Conservation (phyloP, 2,888 invertebrate species). For the Cristatella mucedo region DNA sequence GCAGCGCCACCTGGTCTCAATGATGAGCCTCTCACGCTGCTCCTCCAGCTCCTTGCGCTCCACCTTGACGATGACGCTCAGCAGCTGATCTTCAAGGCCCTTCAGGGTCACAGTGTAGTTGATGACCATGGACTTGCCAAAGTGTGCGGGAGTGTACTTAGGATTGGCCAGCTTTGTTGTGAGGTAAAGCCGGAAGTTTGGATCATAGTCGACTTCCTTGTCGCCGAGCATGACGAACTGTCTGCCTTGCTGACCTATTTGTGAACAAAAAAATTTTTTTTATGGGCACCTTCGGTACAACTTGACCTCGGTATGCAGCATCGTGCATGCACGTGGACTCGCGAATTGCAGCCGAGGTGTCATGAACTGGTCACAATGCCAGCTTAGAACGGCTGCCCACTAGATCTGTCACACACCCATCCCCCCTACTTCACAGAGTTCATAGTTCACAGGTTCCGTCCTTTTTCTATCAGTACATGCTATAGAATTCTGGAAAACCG, state of each 20-base stretch:
- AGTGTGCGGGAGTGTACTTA: slow-evolving; percentile 65
- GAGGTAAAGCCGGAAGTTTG: slow-evolving; percentile 68
- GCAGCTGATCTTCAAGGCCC: slow-evolving; percentile 74
- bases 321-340: too few relatives aligned
- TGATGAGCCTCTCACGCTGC: slow-evolving; percentile 62
- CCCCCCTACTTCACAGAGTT: too few relatives aligned
- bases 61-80: slow-evolving; percentile 71
- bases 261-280: too few relatives aligned
- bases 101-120: slow-evolving; percentile 75
- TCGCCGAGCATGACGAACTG: slow-evolving; percentile 71
- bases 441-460: too few relatives aligned
- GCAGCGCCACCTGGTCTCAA: slow-evolving; percentile 53
- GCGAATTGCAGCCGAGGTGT: too few relatives aligned
- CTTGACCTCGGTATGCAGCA: too few relatives aligned
- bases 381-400: too few relatives aligned
- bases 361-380: too few relatives aligned
- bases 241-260: slow-evolving; percentile 54
- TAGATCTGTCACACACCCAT: too few relatives aligned
- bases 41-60: slow-evolving; percentile 75
- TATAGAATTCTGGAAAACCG: too few relatives aligned
- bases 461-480: too few relatives aligned
- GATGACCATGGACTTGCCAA: slow-evolving; percentile 70
- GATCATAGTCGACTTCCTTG: slow-evolving; percentile 74
- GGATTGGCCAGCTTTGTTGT: slow-evolving; percentile 80
- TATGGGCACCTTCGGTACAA: too few relatives aligned